A percentile compares a stretch with the other conserved stretches of the same genome.
Evolutionary conservation across 2,797 vertebrate genomes (phyloP).

Genomic region (Argentina silus): DNA sequence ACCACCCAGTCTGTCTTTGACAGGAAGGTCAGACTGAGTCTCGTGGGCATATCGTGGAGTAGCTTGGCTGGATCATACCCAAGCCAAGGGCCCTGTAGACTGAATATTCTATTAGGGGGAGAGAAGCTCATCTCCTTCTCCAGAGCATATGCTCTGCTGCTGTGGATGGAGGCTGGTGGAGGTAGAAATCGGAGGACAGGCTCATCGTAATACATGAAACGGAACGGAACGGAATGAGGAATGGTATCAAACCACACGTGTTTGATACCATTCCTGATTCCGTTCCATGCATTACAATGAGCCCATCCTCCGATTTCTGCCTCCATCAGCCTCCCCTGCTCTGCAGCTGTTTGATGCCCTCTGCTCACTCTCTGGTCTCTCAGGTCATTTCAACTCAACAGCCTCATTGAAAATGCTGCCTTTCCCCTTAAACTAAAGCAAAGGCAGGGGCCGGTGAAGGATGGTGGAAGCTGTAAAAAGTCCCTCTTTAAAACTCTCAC

Average conservation of each 20-base stretch:
- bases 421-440: slow-evolving; percentile 21
- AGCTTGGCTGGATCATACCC: slow-evolving; percentile 35
- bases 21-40: too few relatives aligned
- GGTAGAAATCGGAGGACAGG: too few relatives aligned
- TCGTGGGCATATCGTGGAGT: not conserved
- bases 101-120: not conserved
- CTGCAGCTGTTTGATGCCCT: slow-evolving; percentile 21
- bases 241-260: too few relatives aligned
- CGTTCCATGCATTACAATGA: not conserved
- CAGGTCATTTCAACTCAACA: slow-evolving; percentile 7
- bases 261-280: too few relatives aligned
- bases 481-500: not conserved
- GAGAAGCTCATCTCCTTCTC: not conserved
- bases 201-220: too few relatives aligned
- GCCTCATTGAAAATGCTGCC: slow-evolving; percentile 9
- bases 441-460: not conserved
- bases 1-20: too few relatives aligned
- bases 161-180: too few relatives aligned
- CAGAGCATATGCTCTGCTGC: too few relatives aligned
- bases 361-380: slow-evolving; percentile 7
- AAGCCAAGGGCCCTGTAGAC: not conserved
- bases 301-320: not conserved
- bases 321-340: not conserved
- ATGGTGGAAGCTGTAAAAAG: not conserved
- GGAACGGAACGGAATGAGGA: too few relatives aligned